These are phyloP conservation scores for Drosophila watanabei DNA, from an alignment of 1,140 invertebrate genomes.

Conservation along the genomic window DNA sequence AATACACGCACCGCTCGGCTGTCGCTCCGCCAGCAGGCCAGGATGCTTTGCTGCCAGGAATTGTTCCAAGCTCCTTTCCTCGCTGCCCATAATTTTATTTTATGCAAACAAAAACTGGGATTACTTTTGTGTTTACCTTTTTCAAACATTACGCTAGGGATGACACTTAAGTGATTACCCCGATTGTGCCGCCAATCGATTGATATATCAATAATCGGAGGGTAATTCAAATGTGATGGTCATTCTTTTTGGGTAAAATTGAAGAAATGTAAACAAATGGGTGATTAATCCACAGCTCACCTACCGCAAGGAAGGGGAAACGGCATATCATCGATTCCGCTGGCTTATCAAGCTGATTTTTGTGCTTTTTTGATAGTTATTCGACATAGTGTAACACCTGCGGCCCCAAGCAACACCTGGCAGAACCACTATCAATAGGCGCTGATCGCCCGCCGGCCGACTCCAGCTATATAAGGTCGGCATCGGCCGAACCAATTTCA, in stretches of 20 bases:
- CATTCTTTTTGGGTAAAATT: not conserved
- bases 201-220: not conserved
- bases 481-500: constrained; percentile 38
- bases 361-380: constrained; percentile 10
- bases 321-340: constrained; percentile 6
- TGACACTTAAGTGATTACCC: not conserved
- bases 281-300: not conserved
- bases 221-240: not conserved
- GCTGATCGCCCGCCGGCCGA: constrained; percentile 36
- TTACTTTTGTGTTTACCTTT: constrained; percentile 8
- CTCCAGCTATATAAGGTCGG: constrained; percentile 63
- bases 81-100: constrained; percentile 5
- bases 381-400: constrained; percentile 53
- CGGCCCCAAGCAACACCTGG: constrained; percentile 60
- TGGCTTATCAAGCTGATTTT: constrained; percentile 41
- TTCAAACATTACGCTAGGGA: not conserved
- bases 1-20: constrained; percentile 17
- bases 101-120: not conserved
- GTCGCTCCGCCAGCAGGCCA: constrained; percentile 27
- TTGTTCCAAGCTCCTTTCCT: not conserved
- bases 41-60: constrained; percentile 41
- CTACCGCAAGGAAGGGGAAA: not conserved
- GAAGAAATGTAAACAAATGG: not conserved
- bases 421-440: constrained; percentile 46
- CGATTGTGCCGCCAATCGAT: constrained; percentile 1